A percentile compares a stretch with the other conserved stretches of the same genome.
These are phyloP conservation scores for Cotesia glomerata DNA, from an alignment of 1,140 invertebrate genomes.

Conservation along the genomic window DNA sequence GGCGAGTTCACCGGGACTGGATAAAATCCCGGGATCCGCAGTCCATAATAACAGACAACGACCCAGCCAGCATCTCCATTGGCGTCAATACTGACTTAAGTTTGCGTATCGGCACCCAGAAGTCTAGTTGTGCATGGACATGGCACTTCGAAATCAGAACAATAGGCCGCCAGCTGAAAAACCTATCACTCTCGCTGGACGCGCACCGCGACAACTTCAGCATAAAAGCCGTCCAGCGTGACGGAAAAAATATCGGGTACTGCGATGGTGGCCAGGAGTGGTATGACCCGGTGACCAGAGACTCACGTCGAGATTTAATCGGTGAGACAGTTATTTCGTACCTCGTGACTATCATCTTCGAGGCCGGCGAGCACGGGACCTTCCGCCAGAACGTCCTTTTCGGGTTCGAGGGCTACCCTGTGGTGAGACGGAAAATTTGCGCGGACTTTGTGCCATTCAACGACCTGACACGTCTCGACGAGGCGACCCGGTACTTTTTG, in stretches of 20 bases:
- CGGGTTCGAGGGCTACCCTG: conserved; percentile 76
- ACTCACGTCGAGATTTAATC: neutral
- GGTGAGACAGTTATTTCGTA: conserved; percentile 4
- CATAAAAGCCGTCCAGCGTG: conserved; percentile 63
- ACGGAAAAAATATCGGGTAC: conserved; percentile 28
- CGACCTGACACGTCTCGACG: conserved; percentile 74
- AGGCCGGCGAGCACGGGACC: conserved; percentile 78
- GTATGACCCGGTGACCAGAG: conserved; percentile 44
- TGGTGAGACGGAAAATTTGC: conserved; percentile 75
- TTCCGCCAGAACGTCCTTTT: conserved; percentile 83
- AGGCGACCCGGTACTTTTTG: conserved; percentile 69
- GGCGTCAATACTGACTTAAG: conserved; percentile 26
- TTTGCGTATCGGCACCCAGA: conserved; percentile 30
- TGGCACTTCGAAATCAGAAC: conserved; percentile 43
- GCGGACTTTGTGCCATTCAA: conserved; percentile 77
- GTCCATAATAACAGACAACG: conserved; percentile 24
- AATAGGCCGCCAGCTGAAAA: conserved; percentile 59
- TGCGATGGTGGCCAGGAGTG: conserved; percentile 68
- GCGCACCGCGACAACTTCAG: conserved; percentile 76
- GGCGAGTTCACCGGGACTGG: conserved; percentile 32
- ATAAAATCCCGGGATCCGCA: conserved; percentile 31
- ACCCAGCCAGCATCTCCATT: conserved; percentile 2
- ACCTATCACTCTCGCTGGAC: conserved; percentile 76
- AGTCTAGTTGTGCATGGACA: conserved; percentile 25
- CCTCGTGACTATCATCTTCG: conserved; percentile 72